These are phyloP conservation scores for Chrysochloris asiatica DNA, from an alignment of 2,113 vertebrate genomes.

Conservation along the genomic window DNA sequence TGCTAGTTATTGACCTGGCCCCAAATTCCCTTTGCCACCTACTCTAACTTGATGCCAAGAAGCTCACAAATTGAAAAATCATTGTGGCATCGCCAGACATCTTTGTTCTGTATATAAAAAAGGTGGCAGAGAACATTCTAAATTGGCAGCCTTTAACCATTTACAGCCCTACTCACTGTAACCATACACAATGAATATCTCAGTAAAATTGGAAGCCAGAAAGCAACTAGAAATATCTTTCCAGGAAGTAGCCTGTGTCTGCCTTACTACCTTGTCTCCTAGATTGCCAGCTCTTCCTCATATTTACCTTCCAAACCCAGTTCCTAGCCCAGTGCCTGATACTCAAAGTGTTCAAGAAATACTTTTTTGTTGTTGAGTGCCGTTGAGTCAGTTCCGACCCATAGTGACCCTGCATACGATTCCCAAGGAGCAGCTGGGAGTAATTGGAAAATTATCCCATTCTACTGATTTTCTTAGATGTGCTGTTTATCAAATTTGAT, in stretches of 20 bases:
- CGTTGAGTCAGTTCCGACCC: too few species aligned
- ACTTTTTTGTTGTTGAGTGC: too few species aligned
- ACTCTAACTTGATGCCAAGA: background rate
- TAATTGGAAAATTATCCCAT: background rate
- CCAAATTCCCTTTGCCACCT: slow-evolving; percentile 28
- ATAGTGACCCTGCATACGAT: too few species aligned
- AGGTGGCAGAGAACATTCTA: too few species aligned
- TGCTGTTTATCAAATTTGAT: background rate
- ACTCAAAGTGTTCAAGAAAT: background rate
- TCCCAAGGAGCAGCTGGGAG: too few species aligned
- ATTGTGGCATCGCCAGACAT: background rate
- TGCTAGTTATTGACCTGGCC: slow-evolving; percentile 45
- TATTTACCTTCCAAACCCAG: background rate
- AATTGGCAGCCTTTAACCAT: background rate
- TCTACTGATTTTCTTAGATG: background rate
- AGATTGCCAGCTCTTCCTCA: background rate
- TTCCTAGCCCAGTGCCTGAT: background rate
- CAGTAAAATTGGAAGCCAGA: slow-evolving; percentile 4
- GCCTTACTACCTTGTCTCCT: background rate
- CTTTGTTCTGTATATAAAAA: slow-evolving; percentile 50
- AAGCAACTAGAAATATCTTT: background rate
- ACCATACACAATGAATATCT: background rate
- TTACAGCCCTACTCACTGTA: background rate
- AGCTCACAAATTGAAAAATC: slow-evolving; percentile 58
- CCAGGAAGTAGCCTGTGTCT: background rate